These are phyloP conservation scores for Hypocryptadius cinnamomeus DNA, from an alignment of 2,113 vertebrate species.

Conservation along the genomic window DNA sequence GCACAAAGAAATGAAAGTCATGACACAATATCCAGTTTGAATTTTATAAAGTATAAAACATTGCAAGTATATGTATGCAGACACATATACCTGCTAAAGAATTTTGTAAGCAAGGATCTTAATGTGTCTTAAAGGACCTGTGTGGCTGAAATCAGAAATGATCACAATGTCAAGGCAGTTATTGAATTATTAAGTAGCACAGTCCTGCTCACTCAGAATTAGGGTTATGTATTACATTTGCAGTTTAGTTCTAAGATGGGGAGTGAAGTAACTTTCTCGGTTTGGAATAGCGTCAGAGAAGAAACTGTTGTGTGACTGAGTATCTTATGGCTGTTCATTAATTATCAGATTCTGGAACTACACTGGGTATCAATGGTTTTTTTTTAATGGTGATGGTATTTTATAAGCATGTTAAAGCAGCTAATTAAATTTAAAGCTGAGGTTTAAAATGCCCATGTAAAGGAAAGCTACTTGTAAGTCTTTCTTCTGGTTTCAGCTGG, in stretches of 20 bases:
- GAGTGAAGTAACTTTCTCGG: background rate
- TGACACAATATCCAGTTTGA: background rate
- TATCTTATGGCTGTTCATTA: background rate
- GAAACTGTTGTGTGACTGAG: background rate
- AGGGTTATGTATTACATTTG: background rate
- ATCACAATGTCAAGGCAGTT: background rate
- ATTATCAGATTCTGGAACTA: background rate
- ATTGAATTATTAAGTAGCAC: background rate
- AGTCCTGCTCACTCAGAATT: background rate
- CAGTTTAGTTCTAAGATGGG: background rate
- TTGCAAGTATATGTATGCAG: background rate
- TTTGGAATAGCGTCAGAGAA: background rate
- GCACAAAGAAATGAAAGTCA: background rate
- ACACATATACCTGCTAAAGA: background rate
- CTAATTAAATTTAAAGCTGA: background rate
- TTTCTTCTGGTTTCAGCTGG: background rate
- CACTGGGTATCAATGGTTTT: background rate
- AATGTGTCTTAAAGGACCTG: background rate
- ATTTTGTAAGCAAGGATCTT: background rate
- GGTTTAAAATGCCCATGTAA: background rate
- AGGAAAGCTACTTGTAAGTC: background rate
- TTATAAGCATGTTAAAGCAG: background rate
- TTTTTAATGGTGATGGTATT: background rate
- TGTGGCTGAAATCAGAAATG: background rate
- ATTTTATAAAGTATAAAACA: background rate